Conservation (phyloP, 2,113 vertebrate species). For the Hemiscyllium ocellatum region DNA sequence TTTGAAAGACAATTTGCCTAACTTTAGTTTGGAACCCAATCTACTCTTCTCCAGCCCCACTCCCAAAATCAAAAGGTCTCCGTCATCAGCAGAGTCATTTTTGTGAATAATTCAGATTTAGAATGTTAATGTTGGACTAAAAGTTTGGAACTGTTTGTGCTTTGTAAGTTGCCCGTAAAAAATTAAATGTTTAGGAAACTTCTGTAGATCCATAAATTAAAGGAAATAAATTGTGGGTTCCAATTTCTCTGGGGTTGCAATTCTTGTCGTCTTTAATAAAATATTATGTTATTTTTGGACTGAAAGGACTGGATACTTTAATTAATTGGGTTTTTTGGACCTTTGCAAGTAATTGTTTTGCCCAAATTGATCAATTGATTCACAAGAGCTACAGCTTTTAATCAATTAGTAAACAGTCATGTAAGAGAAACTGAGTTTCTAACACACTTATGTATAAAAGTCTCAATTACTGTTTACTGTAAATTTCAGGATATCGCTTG, state of each 20-base stretch:
- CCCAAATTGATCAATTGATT: slow-evolving; percentile 48
- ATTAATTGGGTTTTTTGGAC: slow-evolving; percentile 47
- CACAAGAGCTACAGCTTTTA: slow-evolving; percentile 38
- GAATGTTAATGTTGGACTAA: neutral
- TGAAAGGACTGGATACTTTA: slow-evolving; percentile 58
- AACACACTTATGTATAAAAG: neutral
- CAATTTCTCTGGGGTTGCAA: neutral
- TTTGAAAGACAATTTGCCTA: neutral
- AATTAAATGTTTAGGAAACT: neutral
- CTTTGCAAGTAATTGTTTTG: slow-evolving; percentile 37
- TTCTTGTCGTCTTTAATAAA: slow-evolving; percentile 13
- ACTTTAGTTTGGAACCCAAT: neutral
- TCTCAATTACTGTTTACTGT: neutral
- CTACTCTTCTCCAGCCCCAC: neutral
- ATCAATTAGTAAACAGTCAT: slow-evolving; percentile 28
- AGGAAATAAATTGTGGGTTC: neutral
- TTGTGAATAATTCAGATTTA: neutral
- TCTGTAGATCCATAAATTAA: neutral
- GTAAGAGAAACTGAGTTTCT: slow-evolving; percentile 38
- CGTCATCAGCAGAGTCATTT: neutral
- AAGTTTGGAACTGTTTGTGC: neutral
- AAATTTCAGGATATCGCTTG: neutral
- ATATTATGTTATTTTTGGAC: slow-evolving; percentile 51
- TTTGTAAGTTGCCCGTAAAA: neutral
- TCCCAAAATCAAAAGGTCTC: neutral